phyloP scores from a whole-genome alignment of 2,797 vertebrate genomes.

The Cygnus olor region DNA sequence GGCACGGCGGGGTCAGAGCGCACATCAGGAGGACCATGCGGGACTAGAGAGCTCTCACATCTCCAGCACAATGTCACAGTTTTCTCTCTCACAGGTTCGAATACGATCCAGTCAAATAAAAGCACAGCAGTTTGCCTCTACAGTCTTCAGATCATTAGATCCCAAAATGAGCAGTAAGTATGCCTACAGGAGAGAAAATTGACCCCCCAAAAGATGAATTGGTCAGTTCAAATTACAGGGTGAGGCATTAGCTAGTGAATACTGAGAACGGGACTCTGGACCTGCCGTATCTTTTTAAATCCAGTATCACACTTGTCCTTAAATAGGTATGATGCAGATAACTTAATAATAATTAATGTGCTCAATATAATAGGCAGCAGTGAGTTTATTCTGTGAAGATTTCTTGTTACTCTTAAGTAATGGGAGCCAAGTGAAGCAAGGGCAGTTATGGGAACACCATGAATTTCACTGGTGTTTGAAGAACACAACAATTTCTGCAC shows the following conservation, averaged over 20 bases:
- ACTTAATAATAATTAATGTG: background rate
- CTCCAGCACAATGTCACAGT: background rate
- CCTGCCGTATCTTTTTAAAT: background rate
- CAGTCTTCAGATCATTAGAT: fast-evolving
- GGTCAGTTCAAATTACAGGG: background rate
- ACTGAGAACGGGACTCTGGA: background rate
- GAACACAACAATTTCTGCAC: background rate
- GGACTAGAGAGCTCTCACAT: background rate
- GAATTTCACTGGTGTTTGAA: background rate
- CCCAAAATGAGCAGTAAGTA: background rate
- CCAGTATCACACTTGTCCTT: background rate
- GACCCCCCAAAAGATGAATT: background rate
- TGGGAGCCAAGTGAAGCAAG: background rate
- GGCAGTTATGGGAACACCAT: background rate
- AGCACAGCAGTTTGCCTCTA: background rate
- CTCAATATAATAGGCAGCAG: background rate
- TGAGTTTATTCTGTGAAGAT: background rate
- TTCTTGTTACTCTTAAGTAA: background rate
- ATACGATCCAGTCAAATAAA: background rate
- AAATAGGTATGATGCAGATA: background rate
- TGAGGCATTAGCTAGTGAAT: background rate
- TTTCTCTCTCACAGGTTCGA: background rate
- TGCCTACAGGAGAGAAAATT: background rate
- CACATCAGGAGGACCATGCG: background rate
- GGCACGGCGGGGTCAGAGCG: background rate